Evolutionary conservation across 2,888 invertebrate genomes (phyloP).

Genomic region (Nomada fabriciana): DNA sequence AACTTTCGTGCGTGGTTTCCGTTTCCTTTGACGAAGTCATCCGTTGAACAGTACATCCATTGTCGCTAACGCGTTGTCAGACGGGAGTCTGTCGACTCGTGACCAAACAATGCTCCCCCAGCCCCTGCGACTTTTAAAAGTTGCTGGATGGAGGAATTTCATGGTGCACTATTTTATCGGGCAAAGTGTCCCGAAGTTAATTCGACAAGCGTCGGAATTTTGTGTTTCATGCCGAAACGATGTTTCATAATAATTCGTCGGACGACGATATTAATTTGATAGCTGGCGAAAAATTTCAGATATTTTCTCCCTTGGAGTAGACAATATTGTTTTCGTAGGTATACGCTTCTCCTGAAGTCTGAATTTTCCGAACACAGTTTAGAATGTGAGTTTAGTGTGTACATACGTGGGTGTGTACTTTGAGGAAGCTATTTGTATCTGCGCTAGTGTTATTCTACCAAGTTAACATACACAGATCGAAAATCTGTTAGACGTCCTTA

Average conservation of each 20-base stretch:
- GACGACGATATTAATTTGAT: no score
- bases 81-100: conserved; percentile 33
- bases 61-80: conserved; percentile 57
- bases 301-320: no score
- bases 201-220: no score
- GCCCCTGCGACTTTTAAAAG: conserved; percentile 18
- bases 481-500: conserved; percentile 23
- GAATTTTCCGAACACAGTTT: background rate
- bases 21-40: conserved; percentile 76
- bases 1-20: conserved; percentile 70
- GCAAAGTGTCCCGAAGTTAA: no score
- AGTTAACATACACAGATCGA: conserved; percentile 11
- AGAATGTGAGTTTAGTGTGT: background rate
- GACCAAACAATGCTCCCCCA: conserved; percentile 53
- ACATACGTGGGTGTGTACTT: background rate
- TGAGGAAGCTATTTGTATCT: conserved; percentile 2
- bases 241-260: no score
- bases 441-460: conserved; percentile 1
- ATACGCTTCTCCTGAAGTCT: background rate
- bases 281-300: no score
- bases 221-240: no score
- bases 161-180: background rate
- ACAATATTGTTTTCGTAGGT: no score
- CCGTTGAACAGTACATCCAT: conserved; percentile 71
- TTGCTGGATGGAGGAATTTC: background rate